Evolutionary conservation across 2,113 vertebrate species (phyloP).

Genomic region (Myiozetetes cayanensis): DNA sequence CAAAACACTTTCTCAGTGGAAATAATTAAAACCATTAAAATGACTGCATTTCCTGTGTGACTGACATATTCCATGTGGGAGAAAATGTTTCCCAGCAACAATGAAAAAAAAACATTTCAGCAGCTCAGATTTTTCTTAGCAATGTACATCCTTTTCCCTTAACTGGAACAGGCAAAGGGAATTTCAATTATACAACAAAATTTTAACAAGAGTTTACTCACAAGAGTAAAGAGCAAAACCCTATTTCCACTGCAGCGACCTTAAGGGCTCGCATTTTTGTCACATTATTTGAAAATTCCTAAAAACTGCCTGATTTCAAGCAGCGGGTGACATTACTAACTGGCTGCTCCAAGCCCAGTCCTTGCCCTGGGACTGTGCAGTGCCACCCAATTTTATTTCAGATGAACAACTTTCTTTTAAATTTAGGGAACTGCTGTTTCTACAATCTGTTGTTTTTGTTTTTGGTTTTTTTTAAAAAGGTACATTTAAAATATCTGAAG

Average conservation of each 20-base stretch:
- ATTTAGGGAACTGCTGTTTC: background rate
- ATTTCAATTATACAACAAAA: background rate
- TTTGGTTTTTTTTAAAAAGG: background rate
- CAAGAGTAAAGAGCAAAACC: background rate
- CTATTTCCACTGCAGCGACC: background rate
- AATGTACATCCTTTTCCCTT: background rate
- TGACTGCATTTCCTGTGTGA: constrained; percentile 48
- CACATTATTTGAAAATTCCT: background rate
- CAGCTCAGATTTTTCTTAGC: background rate
- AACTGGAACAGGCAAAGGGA: background rate
- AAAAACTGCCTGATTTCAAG: background rate
- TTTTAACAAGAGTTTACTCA: background rate
- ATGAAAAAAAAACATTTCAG: background rate
- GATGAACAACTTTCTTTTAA: background rate
- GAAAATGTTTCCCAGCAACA: constrained; percentile 41
- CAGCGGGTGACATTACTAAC: background rate
- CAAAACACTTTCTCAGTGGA: constrained; percentile 34
- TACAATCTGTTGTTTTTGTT: background rate
- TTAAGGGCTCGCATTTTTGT: background rate
- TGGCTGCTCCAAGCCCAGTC: background rate
- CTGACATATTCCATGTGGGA: background rate
- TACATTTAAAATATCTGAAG: background rate
- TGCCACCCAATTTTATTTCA: background rate
- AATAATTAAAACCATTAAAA: constrained; percentile 61
- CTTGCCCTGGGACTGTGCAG: background rate